Conservation (phyloP, 2,113 vertebrate genomes). For the Columba janthina region DNA sequence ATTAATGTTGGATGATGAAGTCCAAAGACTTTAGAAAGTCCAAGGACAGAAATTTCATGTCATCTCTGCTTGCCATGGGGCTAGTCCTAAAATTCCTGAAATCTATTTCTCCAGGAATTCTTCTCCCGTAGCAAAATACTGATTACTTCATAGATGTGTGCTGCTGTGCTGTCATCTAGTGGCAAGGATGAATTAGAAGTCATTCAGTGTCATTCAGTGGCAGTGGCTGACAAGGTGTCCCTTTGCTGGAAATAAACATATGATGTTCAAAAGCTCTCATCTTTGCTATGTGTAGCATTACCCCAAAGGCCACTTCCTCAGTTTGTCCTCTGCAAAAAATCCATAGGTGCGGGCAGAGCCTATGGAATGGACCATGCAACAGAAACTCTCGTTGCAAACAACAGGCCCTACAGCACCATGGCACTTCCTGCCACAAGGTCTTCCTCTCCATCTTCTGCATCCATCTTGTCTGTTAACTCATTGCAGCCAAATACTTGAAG, state of each 20-base stretch:
- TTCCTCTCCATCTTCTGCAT: background rate
- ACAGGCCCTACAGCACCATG: background rate
- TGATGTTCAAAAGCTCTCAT: background rate
- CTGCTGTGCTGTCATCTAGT: slow-evolving; percentile 77
- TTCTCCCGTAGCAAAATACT: slow-evolving; percentile 46
- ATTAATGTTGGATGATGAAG: background rate
- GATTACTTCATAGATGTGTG: slow-evolving; percentile 47
- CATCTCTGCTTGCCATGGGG: background rate
- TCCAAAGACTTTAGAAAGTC: background rate
- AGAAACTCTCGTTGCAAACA: background rate
- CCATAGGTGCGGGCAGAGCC: background rate
- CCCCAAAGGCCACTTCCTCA: background rate
- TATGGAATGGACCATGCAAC: background rate
- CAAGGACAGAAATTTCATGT: background rate
- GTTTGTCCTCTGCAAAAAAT: background rate
- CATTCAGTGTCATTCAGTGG: background rate
- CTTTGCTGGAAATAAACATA: background rate
- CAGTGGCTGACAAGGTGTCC: background rate
- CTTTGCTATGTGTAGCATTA: background rate
- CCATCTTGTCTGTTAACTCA: background rate
- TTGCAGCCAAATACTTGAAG: slow-evolving; percentile 46
- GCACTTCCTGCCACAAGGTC: background rate
- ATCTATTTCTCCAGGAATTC: slow-evolving; percentile 10
- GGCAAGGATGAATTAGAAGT: slow-evolving; percentile 73
- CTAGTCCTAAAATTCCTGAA: background rate